Evolutionary conservation across 2,113 vertebrate genomes (phyloP), one percentile per base, ranked within the genome.

Genomic region (Garra rufa): DNA sequence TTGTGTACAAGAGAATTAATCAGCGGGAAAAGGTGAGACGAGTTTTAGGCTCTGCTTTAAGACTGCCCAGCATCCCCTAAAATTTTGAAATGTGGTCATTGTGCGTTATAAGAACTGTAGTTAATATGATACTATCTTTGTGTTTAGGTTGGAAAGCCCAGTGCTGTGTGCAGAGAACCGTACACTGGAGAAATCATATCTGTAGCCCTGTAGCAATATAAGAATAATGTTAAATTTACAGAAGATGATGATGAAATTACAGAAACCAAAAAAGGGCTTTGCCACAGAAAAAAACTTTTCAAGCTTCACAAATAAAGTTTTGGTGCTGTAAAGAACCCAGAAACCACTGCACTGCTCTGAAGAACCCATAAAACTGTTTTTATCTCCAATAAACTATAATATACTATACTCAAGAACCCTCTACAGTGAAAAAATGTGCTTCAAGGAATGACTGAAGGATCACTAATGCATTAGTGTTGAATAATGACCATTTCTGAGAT

Each of bases 1-100:
- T 95, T 88, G 93, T 98, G 88, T 99, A 98, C 90, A 95, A 96
- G 75, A 90, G 97, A 75, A 92, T 99, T 85, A 90, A 87, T 34
- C 96, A 98, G 88, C 93, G 96, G 77, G 96, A 98, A 44, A 86
- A 95, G 95, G 98, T 98, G 83, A 85, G 89, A 67, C 24, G 13
- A n/a, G n/a, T n/a, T 71, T 5, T 57, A 43, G 6, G 28, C 11
- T 41, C 38, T 43, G 24, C 11, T 17, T 9, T n/a, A 21, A 69
- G n/a, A n/a, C n/a, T n/a, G n/a, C n/a, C n/a, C n/a, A n/a, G n/a
- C n/a, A n/a, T 69, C 65, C 65, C 19, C 34, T 21, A 69, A 38
- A 21, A 10, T 38, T 38, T 38, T 0, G 9, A 69, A 10, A 19
- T 69, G 30, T 21, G 30, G 17, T 34, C 63, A 38, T 38, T 63